Evolutionary conservation across 2,113 vertebrate species (phyloP).

Genomic region (Accipiter virgatus): DNA sequence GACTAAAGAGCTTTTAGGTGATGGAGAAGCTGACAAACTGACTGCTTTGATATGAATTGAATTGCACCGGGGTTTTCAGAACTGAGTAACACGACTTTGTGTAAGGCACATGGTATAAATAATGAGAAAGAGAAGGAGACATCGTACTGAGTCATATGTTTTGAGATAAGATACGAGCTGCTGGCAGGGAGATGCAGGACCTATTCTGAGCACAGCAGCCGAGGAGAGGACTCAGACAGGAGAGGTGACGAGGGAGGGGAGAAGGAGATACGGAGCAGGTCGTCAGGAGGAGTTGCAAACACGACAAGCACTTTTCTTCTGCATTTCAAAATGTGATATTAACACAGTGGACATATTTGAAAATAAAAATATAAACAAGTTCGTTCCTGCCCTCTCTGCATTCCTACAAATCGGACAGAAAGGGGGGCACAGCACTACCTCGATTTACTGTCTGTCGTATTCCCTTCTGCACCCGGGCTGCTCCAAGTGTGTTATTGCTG

Average conservation of each 20-base stretch:
- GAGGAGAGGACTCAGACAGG: neutral
- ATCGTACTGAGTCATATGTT: neutral
- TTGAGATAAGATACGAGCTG: neutral
- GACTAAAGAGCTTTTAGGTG: neutral
- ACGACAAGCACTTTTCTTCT: neutral
- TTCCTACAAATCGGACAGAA: neutral
- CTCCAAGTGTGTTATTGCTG: neutral
- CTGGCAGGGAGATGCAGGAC: neutral
- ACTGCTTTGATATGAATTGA: constrained; percentile 27
- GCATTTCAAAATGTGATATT: neutral
- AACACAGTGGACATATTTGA: neutral
- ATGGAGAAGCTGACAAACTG: constrained; percentile 38
- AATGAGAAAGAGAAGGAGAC: constrained; percentile 27
- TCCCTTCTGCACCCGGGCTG: neutral
- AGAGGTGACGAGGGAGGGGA: neutral
- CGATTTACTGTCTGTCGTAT: neutral
- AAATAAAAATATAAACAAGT: neutral
- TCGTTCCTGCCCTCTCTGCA: neutral
- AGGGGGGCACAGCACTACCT: neutral
- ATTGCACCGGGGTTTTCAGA: neutral
- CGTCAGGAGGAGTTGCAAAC: neutral
- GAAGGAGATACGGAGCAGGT: neutral
- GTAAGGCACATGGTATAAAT: constrained; percentile 14
- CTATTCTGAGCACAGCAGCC: neutral
- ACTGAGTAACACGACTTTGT: neutral